These are phyloP conservation scores for Alosa alosa DNA, from an alignment of 2,113 vertebrate species.

Conservation along the genomic window DNA sequence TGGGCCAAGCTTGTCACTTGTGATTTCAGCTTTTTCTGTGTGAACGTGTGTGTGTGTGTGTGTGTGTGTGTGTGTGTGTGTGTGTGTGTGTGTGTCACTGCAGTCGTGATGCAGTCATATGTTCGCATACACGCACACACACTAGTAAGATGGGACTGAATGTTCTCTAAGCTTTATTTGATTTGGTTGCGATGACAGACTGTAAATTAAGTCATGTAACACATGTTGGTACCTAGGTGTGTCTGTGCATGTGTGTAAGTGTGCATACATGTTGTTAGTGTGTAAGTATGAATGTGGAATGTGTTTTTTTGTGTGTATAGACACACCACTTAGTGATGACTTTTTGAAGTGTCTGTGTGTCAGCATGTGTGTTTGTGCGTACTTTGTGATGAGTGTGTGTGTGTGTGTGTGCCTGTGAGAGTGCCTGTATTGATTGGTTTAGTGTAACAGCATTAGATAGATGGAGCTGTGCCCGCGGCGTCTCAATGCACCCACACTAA, in stretches of 20 bases:
- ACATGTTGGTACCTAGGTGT: not conserved
- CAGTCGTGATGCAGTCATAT: not conserved
- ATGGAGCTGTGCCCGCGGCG: not conserved
- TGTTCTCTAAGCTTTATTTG: not conserved
- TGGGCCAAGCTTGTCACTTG: not conserved
- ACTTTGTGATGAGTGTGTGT: not conserved
- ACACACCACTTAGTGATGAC: too few species aligned
- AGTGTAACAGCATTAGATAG: constrained; percentile 6
- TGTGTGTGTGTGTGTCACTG: not conserved
- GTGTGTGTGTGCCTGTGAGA: not conserved
- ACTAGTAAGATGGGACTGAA: not conserved
- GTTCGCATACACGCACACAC: not conserved
- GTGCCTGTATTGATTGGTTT: constrained; percentile 12
- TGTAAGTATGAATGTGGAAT: not conserved
- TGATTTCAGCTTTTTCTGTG: not conserved
- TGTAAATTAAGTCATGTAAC: not conserved
- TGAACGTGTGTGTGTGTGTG: not conserved
- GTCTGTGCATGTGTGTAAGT: not conserved
- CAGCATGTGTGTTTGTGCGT: not conserved
- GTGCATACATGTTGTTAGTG: not conserved
- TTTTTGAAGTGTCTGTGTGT: not conserved
- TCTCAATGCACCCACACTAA: not conserved
- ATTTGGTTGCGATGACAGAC: not conserved
- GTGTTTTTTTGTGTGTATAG: not conserved
- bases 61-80: not conserved